These are phyloP conservation scores for Sebastes taczanowskii DNA, from an alignment of 2,797 vertebrate species.

Conservation along the genomic window DNA sequence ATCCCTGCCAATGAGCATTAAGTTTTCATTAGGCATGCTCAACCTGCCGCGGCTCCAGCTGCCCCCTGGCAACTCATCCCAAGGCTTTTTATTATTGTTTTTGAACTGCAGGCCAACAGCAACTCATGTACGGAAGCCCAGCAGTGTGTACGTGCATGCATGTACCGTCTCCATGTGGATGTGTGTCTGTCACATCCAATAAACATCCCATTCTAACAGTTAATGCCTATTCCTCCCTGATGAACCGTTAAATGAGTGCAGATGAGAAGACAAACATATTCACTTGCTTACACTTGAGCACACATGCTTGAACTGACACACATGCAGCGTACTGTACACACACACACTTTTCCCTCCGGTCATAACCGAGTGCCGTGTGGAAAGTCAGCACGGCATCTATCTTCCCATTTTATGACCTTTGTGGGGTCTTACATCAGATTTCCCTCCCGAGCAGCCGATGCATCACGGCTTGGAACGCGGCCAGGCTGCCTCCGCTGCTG, in stretches of 20 bases:
- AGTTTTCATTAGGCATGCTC: constrained; percentile 74
- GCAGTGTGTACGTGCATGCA: not conserved
- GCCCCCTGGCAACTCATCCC: constrained; percentile 64
- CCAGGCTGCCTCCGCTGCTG: constrained; percentile 42
- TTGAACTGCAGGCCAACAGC: constrained; percentile 60
- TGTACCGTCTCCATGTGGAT: constrained; percentile 27
- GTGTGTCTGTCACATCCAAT: constrained; percentile 35
- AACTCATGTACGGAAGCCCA: constrained; percentile 21
- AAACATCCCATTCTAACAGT: constrained; percentile 3
- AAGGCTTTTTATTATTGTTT: constrained; percentile 69
- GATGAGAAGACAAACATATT: constrained; percentile 59
- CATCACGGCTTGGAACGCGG: constrained; percentile 56
- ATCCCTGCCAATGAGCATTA: constrained; percentile 74
- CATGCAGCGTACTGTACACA: not conserved
- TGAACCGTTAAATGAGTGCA: constrained; percentile 51
- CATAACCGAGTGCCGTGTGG: constrained; percentile 10
- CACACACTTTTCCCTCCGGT: constrained; percentile 19
- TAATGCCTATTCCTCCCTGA: constrained; percentile 36
- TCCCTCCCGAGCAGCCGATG: constrained; percentile 56
- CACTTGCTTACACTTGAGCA: constrained; percentile 19
- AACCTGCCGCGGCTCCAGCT: constrained; percentile 63
- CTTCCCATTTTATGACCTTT: constrained; percentile 63
- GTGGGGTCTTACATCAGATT: constrained; percentile 41
- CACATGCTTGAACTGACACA: constrained; percentile 31
- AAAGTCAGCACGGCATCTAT: constrained; percentile 54